A percentile compares a stretch with the other conserved stretches of the same genome.
phyloP scores from a whole-genome alignment of 2,113 vertebrate species.

The Pygoscelis adeliae region DNA sequence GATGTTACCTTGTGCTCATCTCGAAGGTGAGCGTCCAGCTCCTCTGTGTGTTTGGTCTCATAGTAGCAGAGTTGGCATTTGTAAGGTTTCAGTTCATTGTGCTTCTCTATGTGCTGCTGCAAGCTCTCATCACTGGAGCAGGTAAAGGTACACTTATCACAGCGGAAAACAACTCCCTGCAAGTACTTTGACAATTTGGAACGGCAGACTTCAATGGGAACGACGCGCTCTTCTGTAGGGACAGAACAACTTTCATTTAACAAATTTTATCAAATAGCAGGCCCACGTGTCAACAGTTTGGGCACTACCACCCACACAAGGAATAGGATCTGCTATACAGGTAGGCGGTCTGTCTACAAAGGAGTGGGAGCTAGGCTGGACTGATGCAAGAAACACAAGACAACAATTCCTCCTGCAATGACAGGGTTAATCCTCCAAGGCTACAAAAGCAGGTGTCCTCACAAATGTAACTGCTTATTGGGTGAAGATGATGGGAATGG shows the following conservation, averaged over 20 bases:
- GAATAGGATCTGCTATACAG: neutral
- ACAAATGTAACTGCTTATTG: neutral
- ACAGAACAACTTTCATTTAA: conserved; percentile 35
- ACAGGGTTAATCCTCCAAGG: neutral
- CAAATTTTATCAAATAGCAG: neutral
- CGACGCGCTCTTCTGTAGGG: conserved; percentile 91
- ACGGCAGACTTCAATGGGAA: conserved; percentile 94
- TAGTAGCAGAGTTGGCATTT: conserved; percentile 98
- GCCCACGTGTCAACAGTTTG: neutral
- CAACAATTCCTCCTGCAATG: neutral
- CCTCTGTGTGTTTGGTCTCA: conserved; percentile 90
- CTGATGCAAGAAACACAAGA: neutral
- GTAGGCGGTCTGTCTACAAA: neutral
- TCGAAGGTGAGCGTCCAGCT: conserved; percentile 91
- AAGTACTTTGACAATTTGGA: conserved; percentile 96
- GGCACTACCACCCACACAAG: neutral
- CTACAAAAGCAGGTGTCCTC: neutral
- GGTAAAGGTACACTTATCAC: conserved; percentile 98
- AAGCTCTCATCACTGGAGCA: conserved; percentile 94
- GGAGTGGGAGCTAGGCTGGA: neutral
- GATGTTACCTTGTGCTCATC: conserved; percentile 92
- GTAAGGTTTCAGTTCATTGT: conserved; percentile 93
- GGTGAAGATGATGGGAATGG: neutral
- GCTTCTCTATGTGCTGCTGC: conserved; percentile 95
- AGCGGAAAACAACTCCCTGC: conserved; percentile 94